A percentile compares a stretch with the other conserved stretches of the same genome.
Conservation (phyloP, 2,888 invertebrate genomes). For the Euclidia mi region DNA sequence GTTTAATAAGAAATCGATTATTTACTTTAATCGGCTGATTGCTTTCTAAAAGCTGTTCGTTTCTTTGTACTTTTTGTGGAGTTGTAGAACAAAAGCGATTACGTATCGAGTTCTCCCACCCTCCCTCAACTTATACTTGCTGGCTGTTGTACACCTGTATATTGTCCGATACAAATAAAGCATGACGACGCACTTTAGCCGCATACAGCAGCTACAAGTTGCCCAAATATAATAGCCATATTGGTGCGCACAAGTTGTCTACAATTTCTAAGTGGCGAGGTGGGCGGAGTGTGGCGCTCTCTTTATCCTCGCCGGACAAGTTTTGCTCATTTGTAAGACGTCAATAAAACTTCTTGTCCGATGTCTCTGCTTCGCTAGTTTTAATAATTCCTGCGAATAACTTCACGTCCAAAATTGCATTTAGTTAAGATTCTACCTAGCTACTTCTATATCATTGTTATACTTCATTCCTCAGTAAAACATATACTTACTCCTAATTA, state of each 20-base stretch:
- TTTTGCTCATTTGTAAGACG: conserved; percentile 45
- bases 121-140: no score
- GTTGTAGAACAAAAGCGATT: no score
- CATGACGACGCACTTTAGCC: no score
- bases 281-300: conserved; percentile 6
- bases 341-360: conserved; percentile 35
- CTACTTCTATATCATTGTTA: no score
- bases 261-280: conserved; percentile 6
- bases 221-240: conserved; percentile 4
- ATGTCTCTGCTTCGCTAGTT: conserved; percentile 26
- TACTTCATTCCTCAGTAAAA: neutral
- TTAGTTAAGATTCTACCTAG: no score
- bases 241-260: neutral
- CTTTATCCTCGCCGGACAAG: conserved; percentile 25
- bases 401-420: conserved; percentile 3
- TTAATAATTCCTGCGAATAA: conserved; percentile 30
- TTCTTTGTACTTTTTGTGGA: no score
- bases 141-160: no score
- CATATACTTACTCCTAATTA: conserved; percentile 34
- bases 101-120: no score
- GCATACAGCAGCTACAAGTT: neutral
- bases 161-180: no score
- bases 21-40: no score
- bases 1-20: no score
- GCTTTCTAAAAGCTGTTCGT: no score